Base-by-base conservation (phyloP, 2,888 invertebrate species). In the Opisthograptis luteolata region DNA sequence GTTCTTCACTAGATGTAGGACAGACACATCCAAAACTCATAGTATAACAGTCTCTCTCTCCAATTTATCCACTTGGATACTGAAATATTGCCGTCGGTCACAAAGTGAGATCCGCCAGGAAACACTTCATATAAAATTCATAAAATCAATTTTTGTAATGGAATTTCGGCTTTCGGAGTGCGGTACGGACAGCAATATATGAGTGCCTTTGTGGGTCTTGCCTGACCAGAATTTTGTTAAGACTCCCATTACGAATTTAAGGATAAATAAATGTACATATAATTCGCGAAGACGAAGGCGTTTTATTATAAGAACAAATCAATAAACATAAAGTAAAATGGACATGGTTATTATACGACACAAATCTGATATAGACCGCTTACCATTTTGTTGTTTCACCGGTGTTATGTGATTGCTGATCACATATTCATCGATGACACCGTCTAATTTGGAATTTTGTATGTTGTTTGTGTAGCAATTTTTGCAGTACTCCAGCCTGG, bases 381-480 rank as follows among this genome's bases (percentile, higher is more conserved):
- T 64, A 89, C 90, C 90, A 89, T 90, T 90, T 81, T 87, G 89
- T 24, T 81, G 75, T 67, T 86, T 89, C 59, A 76, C 78, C 52
- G 83, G 82, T 39, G 87, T 82, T 75, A 89, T 83, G 72, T 89
- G 88, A 70, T 90, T 89, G 64, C 81, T 86, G 68, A 89, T 89
- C 64, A 89, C 89, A 87, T 89, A 90, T 79, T 89, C 87, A 76
- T 86, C 82, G 64, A 87, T 82, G 55, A 76, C 84, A 41, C 79
- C 84, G 68, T 87, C 87, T 67, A 85, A 78, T 87, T 91, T 89
- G 44, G 81, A 74, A 62, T 72, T 84, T 64, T 92, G 93, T 64
- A 92, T 81, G 84, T 94, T 94, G 91, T 96, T 96, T 87, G 95
- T 96, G 94, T 96, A 96, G 92, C 96, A 96, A 87, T 94, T 94